These are phyloP conservation scores for Pachypeltis micranthus DNA, from an alignment of 1,140 invertebrate genomes.

Conservation along the genomic window DNA sequence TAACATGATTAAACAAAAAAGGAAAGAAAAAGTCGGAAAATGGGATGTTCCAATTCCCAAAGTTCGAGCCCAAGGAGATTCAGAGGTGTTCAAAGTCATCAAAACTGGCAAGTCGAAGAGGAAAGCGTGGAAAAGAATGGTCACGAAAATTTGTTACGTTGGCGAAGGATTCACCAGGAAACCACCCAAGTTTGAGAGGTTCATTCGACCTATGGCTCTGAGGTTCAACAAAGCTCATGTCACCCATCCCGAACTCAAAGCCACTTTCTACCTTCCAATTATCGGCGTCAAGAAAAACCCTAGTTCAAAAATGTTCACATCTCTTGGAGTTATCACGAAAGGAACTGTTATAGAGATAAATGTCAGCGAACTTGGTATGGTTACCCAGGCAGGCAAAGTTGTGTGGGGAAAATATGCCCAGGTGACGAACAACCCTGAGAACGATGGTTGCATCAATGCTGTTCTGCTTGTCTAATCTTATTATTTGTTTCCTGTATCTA, in stretches of 20 bases:
- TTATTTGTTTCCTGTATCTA: constrained; percentile 19
- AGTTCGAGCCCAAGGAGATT: constrained; percentile 92
- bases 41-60: constrained; percentile 99
- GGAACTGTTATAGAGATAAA: constrained; percentile 96
- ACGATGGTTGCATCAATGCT: constrained; percentile 99
- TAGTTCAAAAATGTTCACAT: constrained; percentile 92
- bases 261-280: constrained; percentile 96
- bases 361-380: constrained; percentile 95
- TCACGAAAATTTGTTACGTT: constrained; percentile 96
- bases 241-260: constrained; percentile 97
- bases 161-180: constrained; percentile 97
- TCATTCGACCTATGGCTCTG: constrained; percentile 96
- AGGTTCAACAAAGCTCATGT: constrained; percentile 95
- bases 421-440: constrained; percentile 99
- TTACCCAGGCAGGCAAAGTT: constrained; percentile 97
- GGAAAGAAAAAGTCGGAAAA: constrained; percentile 99
- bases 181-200: constrained; percentile 98
- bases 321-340: constrained; percentile 96
- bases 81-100: constrained; percentile 87
- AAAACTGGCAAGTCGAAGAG: constrained; percentile 88
- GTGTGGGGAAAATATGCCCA: constrained; percentile 99
- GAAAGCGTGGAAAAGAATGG: constrained; percentile 99
- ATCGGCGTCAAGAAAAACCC: constrained; percentile 99
- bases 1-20: constrained; percentile 99
- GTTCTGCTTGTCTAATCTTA: constrained; percentile 79